Conservation (phyloP, 2,888 invertebrate species). For the Atethmia centrago region DNA sequence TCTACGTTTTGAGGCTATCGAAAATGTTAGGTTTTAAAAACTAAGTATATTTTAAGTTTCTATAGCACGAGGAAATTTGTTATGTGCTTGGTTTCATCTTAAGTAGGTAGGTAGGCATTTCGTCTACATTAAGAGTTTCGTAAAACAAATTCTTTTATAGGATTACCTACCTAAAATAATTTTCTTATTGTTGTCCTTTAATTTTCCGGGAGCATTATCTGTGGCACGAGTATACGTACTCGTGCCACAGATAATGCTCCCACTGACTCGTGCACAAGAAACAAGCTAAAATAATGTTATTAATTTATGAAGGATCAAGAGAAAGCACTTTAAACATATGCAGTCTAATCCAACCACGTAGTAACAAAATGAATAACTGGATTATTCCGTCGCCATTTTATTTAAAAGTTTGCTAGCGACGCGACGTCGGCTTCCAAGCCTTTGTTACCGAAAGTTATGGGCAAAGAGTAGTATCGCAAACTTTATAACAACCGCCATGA, state of each 20-base stretch:
- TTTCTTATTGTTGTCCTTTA: not conserved
- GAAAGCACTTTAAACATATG: slow-evolving; percentile 14
- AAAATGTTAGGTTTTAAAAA: not conserved
- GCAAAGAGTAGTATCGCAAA: slow-evolving; percentile 36
- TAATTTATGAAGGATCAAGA: not conserved
- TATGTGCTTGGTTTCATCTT: not conserved
- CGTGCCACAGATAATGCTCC: too few species aligned
- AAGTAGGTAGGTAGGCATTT: not conserved
- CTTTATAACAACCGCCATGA: slow-evolving; percentile 43
- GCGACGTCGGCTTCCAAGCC: slow-evolving; percentile 27
- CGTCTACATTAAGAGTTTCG: not conserved
- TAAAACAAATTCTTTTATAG: not conserved
- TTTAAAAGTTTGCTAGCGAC: slow-evolving; percentile 47
- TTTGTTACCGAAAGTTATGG: slow-evolving; percentile 46
- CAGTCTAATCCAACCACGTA: slow-evolving; percentile 14
- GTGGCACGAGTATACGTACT: too few species aligned
- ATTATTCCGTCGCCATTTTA: slow-evolving; percentile 37
- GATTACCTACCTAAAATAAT: not conserved
- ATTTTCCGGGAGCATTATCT: too few species aligned
- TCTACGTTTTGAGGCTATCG: not conserved
- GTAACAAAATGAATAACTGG: slow-evolving; percentile 36
- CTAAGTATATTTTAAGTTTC: not conserved
- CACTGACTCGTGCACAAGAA: too few species aligned
- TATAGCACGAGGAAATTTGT: not conserved
- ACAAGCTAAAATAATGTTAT: slow-evolving; percentile 21